These are phyloP conservation scores for Sialis fuliginosa DNA, from an alignment of 2,888 invertebrate species.

Conservation along the genomic window DNA sequence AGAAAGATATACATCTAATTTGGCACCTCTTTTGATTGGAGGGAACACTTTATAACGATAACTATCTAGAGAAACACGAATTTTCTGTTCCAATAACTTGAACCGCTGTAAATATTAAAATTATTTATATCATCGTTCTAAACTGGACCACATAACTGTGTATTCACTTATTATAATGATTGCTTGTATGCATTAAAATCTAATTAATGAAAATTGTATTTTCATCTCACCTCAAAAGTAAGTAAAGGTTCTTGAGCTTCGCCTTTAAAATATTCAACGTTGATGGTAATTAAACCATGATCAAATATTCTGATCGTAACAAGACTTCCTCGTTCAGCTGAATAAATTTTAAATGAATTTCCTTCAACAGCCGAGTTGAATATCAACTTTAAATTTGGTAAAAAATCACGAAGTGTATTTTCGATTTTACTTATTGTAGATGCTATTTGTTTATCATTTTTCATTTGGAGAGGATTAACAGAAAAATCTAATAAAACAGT, in stretches of 20 bases:
- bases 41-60: conserved; percentile 65
- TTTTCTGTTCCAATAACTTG: conserved; percentile 58
- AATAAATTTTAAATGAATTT: conserved; percentile 49
- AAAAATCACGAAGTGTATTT: conserved; percentile 49
- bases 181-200: not conserved
- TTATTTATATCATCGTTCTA: not conserved
- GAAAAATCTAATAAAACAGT: conserved; percentile 66
- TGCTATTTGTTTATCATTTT: conserved; percentile 45
- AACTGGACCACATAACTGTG: not conserved
- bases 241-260: conserved; percentile 55
- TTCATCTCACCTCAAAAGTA: conserved; percentile 70
- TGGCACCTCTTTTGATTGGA: conserved; percentile 64
- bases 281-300: conserved; percentile 61
- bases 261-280: conserved; percentile 65
- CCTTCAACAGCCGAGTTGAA: conserved; percentile 50
- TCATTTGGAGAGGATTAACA: conserved; percentile 46
- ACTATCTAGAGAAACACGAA: conserved; percentile 52
- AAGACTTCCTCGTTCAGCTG: conserved; percentile 50
- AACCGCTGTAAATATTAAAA: conserved; percentile 37
- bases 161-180: not conserved
- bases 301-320: conserved; percentile 55
- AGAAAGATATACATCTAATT: conserved; percentile 69
- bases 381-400: conserved; percentile 49
- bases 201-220: conserved; percentile 1
- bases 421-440: conserved; percentile 48